Conservation (phyloP, 2,888 invertebrate species). For the Noctua pronuba region DNA sequence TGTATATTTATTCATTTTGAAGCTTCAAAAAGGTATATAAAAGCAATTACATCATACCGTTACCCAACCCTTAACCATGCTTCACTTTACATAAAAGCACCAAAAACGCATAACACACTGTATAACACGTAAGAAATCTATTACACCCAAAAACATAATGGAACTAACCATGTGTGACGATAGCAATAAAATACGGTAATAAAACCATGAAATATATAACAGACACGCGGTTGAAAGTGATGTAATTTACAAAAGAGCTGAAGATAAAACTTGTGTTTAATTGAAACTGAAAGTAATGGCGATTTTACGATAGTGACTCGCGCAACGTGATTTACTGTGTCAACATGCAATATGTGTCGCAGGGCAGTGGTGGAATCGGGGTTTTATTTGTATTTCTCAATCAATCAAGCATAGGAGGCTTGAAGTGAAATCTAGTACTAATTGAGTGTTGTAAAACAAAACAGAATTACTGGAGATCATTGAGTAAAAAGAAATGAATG, state of each 20-base stretch:
- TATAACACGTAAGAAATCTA: constrained; percentile 36
- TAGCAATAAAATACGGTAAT: constrained; percentile 59
- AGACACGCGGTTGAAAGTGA: constrained; percentile 42
- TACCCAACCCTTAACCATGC: constrained; percentile 2
- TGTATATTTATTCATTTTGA: not conserved
- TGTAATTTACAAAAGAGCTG: constrained; percentile 61
- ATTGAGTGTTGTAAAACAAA: too few relatives aligned
- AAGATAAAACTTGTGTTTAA: constrained; percentile 66
- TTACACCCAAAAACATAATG: constrained; percentile 49
- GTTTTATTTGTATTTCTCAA: not conserved
- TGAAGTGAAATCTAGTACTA: not conserved
- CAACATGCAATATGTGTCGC: constrained; percentile 59
- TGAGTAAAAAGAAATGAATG: too few relatives aligned
- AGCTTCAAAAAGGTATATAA: not conserved
- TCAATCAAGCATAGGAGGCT: not conserved
- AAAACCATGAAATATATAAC: constrained; percentile 62
- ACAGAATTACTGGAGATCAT: too few relatives aligned
- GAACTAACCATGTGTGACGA: constrained; percentile 47
- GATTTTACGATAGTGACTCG: constrained; percentile 65
- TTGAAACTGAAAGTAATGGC: constrained; percentile 71
- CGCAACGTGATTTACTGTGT: constrained; percentile 71
- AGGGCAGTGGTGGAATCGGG: not conserved
- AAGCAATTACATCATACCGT: not conserved
- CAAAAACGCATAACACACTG: constrained; percentile 6
- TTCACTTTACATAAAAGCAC: constrained; percentile 17